Conservation (phyloP, 2,113 vertebrate genomes). For the Notothenia rossii region DNA sequence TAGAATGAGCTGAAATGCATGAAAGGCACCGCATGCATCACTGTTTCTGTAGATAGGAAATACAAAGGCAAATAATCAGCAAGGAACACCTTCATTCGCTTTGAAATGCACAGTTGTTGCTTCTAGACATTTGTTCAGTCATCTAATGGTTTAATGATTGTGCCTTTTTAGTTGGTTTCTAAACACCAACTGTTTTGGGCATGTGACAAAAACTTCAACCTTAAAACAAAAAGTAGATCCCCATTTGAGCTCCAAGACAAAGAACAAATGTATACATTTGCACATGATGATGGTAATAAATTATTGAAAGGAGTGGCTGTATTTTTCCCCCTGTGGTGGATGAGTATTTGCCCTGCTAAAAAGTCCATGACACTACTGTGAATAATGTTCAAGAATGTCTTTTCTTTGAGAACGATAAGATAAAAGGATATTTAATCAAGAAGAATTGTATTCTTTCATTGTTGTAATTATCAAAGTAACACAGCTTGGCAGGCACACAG, state of each 20-base stretch:
- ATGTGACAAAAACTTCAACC: background rate
- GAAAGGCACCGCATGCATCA: conserved; percentile 1
- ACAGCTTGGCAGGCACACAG: conserved; percentile 19
- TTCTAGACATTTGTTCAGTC: conserved; percentile 1
- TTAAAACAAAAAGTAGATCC: background rate
- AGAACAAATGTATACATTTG: background rate
- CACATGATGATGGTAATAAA: background rate
- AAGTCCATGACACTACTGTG: background rate
- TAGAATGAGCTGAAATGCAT: conserved; percentile 15
- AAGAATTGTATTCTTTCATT: conserved; percentile 12
- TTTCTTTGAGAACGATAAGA: background rate
- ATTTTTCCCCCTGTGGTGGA: background rate
- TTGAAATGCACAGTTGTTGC: conserved; percentile 4
- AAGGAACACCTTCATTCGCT: conserved; percentile 18
- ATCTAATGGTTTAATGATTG: conserved; percentile 13
- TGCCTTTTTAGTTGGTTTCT: background rate
- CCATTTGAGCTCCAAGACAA: background rate
- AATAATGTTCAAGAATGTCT: background rate
- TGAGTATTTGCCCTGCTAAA: conserved; percentile 1
- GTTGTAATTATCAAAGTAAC: conserved; percentile 19
- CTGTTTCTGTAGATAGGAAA: conserved; percentile 29
- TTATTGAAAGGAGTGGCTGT: background rate
- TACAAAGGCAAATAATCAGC: conserved; percentile 31
- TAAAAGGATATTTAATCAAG: conserved; percentile 12
- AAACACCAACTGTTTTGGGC: conserved; percentile 1